Evolutionary conservation across 2,888 invertebrate species (phyloP), one percentile per base, ranked within the genome.

Genomic region (Exephanes ischioxanthus): DNA sequence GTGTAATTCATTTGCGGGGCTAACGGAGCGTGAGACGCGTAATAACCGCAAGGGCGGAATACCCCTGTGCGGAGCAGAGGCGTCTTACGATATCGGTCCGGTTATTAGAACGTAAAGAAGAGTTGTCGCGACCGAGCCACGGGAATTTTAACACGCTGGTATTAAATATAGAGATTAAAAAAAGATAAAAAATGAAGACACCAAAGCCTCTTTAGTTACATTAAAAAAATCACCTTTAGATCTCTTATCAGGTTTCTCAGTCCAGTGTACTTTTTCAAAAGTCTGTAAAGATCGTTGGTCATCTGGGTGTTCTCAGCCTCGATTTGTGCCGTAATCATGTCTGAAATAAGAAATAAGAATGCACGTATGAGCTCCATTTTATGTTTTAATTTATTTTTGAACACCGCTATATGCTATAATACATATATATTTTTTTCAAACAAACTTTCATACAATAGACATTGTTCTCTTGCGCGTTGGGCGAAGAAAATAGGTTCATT

Each of bases 271-370:
- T 98, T 98, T 94, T 98, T 98, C 89, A 98, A 95, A 88, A 98
- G 95, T 92, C 98, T 96, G 94, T 98, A 98, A 90, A 99, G 95
- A 94, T 99, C 99, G 93, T 98, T 98, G 90, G 98, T 98, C 96
- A 99, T 97, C 94, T 98, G 98, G 14, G 98, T 98, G 93, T 99
- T 99, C 94, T 99, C 99, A 37, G 97, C 96, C 93, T 98, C 97
- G 91, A 99, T 98, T 94, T 98, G 98, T 80, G 97, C 97, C 81
- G 98, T 98, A 85, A 98, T 98, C 97, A 99, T 97, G 93, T 97
- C 99, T 99, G 95, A 70, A 96, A 96, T 86, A 51, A 73, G 80
- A 19, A 71, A 77, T 86, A 76, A 67, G 83, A 33, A 71, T 26
- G 37, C 30, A 6, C 6, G 41, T 51, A 14, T 66, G 30, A 61